phyloP scores from a whole-genome alignment of 2,888 invertebrate genomes.

The Dascillus cervinus region DNA sequence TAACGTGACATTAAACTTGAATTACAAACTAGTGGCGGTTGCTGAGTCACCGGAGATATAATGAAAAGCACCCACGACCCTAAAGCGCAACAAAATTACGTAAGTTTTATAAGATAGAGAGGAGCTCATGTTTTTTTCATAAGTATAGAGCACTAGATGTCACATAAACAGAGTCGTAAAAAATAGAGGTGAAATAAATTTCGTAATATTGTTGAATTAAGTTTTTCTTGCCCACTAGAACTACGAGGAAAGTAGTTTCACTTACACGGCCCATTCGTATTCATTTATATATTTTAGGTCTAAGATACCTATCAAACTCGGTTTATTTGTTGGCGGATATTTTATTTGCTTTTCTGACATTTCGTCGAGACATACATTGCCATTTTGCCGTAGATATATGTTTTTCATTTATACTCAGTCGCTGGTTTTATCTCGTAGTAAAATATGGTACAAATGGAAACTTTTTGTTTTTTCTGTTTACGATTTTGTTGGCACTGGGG shows the following conservation, averaged over 20 bases:
- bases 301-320: slow-evolving; percentile 18
- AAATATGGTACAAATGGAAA: slow-evolving; percentile 7
- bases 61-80: too few species aligned
- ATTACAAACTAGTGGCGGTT: too few species aligned
- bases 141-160: slow-evolving; percentile 23
- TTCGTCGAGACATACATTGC: slow-evolving; percentile 8
- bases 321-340: slow-evolving; percentile 23
- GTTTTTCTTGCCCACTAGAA: slow-evolving; percentile 15
- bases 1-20: too few species aligned
- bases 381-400: slow-evolving; percentile 6
- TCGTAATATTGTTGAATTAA: slow-evolving; percentile 26
- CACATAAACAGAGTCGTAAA: slow-evolving; percentile 29
- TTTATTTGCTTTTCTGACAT: slow-evolving; percentile 17
- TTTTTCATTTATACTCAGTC: slow-evolving; percentile 11
- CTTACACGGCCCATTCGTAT: slow-evolving; percentile 25
- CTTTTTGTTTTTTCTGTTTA: slow-evolving; percentile 3
- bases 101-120: slow-evolving; percentile 3
- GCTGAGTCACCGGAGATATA: too few species aligned
- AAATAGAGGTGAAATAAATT: slow-evolving; percentile 31
- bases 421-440: slow-evolving; percentile 13
- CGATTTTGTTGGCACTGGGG: slow-evolving; percentile 4
- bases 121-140: slow-evolving; percentile 28
- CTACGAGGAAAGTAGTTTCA: slow-evolving; percentile 19
- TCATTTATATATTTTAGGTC: slow-evolving; percentile 21
- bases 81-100: slow-evolving; percentile 1